phyloP scores from a whole-genome alignment of 2,797 vertebrate genomes.

The Australoheros facetus region DNA sequence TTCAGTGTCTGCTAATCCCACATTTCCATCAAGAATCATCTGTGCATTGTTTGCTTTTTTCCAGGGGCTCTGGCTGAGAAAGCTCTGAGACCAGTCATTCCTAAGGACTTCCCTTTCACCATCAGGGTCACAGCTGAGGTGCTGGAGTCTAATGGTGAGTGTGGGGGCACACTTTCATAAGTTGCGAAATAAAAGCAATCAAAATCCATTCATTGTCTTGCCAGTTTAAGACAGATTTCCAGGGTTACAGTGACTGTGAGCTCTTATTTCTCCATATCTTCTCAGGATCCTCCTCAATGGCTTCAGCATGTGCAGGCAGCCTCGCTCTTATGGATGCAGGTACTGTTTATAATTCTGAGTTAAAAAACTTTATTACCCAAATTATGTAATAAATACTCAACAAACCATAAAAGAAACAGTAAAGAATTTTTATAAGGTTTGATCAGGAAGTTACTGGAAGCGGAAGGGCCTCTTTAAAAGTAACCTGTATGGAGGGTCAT shows the following conservation, averaged over 20 bases:
- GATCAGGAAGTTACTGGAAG: too few relatives aligned
- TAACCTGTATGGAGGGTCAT: neutral
- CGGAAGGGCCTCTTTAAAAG: neutral
- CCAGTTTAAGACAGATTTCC: neutral
- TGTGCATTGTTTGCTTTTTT: constrained; percentile 18
- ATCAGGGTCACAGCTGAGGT: constrained; percentile 97
- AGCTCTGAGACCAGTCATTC: constrained; percentile 90
- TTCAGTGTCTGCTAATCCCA: neutral
- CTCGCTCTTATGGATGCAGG: constrained; percentile 98
- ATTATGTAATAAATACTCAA: too few relatives aligned
- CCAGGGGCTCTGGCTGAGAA: constrained; percentile 95
- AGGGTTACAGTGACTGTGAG: neutral
- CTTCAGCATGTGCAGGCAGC: constrained; percentile 94
- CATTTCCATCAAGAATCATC: neutral
- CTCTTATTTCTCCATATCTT: constrained; percentile 4
- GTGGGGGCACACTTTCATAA: neutral
- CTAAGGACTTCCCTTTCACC: constrained; percentile 96
- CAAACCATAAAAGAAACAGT: too few relatives aligned
- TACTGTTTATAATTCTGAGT: constrained; percentile 61
- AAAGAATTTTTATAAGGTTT: too few relatives aligned
- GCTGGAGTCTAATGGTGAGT: constrained; percentile 93
- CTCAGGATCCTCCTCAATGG: constrained; percentile 97
- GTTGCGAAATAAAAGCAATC: neutral
- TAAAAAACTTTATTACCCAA: neutral
- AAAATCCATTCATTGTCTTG: neutral